Conservation (phyloP, 2,888 invertebrate genomes). For the Diplazon laetatorius region DNA sequence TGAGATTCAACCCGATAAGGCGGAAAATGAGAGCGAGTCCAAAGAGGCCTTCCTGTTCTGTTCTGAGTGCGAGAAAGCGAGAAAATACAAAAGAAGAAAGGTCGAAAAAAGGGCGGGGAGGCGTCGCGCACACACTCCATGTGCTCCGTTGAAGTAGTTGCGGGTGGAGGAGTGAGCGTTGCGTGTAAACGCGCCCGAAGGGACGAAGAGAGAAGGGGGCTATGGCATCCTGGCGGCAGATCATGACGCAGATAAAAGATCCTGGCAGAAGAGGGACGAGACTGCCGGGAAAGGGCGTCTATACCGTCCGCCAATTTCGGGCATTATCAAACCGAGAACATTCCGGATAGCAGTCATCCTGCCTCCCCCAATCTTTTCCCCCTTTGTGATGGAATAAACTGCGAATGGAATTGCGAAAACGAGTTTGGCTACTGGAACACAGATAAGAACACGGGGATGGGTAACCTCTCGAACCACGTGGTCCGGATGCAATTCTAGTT, state of each 20-base stretch:
- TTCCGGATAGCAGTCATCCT: conserved; percentile 50
- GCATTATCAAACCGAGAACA: conserved; percentile 59
- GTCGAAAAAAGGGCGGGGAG: conserved; percentile 1
- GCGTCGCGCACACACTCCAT: conserved; percentile 3
- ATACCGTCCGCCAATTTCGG: conserved; percentile 42
- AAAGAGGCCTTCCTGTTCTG: too few relatives aligned
- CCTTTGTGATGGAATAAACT: conserved; percentile 48
- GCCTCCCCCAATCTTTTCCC: conserved; percentile 5
- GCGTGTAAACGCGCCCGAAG: conserved; percentile 26
- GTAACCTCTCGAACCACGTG: not conserved
- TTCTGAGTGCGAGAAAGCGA: conserved; percentile 58
- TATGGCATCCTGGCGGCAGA: conserved; percentile 35
- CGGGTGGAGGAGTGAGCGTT: conserved; percentile 32
- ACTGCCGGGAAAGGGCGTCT: too few relatives aligned
- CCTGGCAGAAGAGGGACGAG: too few relatives aligned
- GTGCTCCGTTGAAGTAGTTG: conserved; percentile 11
- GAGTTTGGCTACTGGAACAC: conserved; percentile 9
- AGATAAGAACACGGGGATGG: conserved; percentile 1
- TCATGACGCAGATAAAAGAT: conserved; percentile 51
- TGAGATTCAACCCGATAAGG: conserved; percentile 81
- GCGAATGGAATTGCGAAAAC: conserved; percentile 61
- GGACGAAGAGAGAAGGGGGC: conserved; percentile 28
- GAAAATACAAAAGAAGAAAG: conserved; percentile 30
- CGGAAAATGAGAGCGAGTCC: conserved; percentile 76
- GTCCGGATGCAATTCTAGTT: not conserved